Base-by-base conservation (phyloP, 2,113 vertebrate genomes). In the Tychaedon coryphoeus region DNA sequence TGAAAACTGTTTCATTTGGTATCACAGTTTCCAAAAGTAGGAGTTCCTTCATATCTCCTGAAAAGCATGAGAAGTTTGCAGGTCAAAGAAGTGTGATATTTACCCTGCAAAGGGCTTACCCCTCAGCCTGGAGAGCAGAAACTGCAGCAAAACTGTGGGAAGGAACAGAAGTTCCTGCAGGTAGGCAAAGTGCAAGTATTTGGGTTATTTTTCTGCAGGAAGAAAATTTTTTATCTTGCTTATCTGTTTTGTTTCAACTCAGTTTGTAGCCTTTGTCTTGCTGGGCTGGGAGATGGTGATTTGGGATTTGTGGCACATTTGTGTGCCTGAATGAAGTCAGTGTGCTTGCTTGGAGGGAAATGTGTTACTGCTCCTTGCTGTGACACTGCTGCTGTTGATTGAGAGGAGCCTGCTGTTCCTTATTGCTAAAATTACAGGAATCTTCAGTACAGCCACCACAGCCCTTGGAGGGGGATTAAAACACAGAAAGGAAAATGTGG, bases 391-490 rank as follows among this genome's bases (percentile, higher is more conserved):
- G 78, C 76, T 84, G 73, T 70, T 89, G 95, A 95, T 79, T 92
- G 95, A 97, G 93, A 92, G 86, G 42, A 92, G 15, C 94, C 92
- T 96, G 96, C 96, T 95, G 96, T 75, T 95, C 33, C 67, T 90
- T 93, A 84, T 78, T 73, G 89, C 81, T 93, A 70, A 89, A 95
- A 97, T 92, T 81, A 93, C 28, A 9, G 67, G 86, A 92, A 78
- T 92, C 92, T 81, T 91, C 93, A 94, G 65, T 45, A 87, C 62
- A 70, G 20, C 1, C 0, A 92, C 73, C 1, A 67, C 81, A 93
- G 88, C 72, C 47, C 92, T 95, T 6, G 2, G 51, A 57, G 57
- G 14, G 76, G 53, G 36, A 95, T 53, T 19, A 73, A 88, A 90
- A 38, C 48, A 83, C 50, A 87, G 64, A 88, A 92, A 38, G 72